Evolutionary conservation across 1,140 invertebrate genomes (phyloP), one percentile per base, ranked within the genome.

Genomic region (Diorhabda carinulata): DNA sequence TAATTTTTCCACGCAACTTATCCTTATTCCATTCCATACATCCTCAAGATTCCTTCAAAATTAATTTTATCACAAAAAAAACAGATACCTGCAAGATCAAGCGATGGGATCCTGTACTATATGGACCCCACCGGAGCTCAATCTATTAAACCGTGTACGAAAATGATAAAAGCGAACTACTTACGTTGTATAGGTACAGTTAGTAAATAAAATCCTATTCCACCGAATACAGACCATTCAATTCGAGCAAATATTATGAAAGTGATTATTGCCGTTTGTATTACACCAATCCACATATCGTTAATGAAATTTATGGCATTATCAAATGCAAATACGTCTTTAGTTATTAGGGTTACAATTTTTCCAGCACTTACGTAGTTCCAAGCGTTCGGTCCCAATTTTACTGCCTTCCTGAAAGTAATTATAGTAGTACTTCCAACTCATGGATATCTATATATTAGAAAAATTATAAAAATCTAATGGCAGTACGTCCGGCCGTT

Each of bases 161-260:
- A 68, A 68, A 3, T 58, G 9, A 7, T 52, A n/a, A n/a, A 58
- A 68, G 41, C 3, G 1, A 68, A 40, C 43, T 43, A 65, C 69
- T 78, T 84, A 89, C 91, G 86, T 87, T 96, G 92, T 57, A 97
- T 81, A 0, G 94, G 94, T 66, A 97, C 88, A 64, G 95, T 91
- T 0, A 94, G 74, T 44, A 97, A 76, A 73, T 97, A 87, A 41
- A 92, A 86, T 2, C 83, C 86, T 67, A 96, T 89, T 0, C 95
- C 95, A 64, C 91, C 87, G 4, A 95, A 79, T 4, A 92, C 89
- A 3, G 91, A 87, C 71, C 87, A 84, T 64, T 90, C 90, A 63
- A 96, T 89, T 78, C 90, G 84, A 4, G 79, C 69, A 83, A 88
- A 97, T 80, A 96, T 87, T 45, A 97, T 87, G 76, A 87, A 89